phyloP scores from a whole-genome alignment of 2,888 invertebrate species.

The Meiosimyza decipiens region DNA sequence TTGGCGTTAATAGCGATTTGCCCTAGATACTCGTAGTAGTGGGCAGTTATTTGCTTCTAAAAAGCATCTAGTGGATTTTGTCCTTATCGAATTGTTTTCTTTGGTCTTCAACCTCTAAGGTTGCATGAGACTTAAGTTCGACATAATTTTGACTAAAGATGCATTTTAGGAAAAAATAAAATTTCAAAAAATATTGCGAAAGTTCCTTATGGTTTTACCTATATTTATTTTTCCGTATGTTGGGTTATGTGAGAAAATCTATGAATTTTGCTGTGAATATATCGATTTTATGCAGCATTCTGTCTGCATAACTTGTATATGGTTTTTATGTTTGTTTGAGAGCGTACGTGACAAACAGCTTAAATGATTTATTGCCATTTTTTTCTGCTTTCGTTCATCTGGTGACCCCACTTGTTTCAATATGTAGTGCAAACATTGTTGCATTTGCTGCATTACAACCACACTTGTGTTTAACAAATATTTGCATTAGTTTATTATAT shows the following conservation, averaged over 20 bases:
- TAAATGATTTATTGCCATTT: constrained; percentile 27
- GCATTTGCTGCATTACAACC: constrained; percentile 9
- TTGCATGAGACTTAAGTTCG: too few relatives aligned
- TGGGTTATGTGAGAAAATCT: background rate
- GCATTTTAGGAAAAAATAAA: too few relatives aligned
- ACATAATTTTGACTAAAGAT: too few relatives aligned
- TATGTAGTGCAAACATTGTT: background rate
- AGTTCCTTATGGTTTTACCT: too few relatives aligned
- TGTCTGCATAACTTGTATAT: constrained; percentile 13
- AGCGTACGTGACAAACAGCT: constrained; percentile 24
- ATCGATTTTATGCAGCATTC: constrained; percentile 19
- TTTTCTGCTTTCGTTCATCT: background rate
- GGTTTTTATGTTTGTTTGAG: background rate
- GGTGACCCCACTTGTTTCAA: too few relatives aligned
- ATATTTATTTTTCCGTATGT: background rate
- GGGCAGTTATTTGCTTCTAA: too few relatives aligned
- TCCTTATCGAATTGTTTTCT: too few relatives aligned
- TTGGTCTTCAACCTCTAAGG: too few relatives aligned
- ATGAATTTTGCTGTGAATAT: constrained; percentile 17
- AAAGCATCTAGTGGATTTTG: too few relatives aligned
- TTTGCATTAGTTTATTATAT: constrained; percentile 22
- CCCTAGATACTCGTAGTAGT: too few relatives aligned
- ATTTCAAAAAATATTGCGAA: too few relatives aligned
- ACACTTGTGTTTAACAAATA: constrained; percentile 8
- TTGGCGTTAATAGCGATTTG: too few relatives aligned